These are phyloP conservation scores for Lepidotrigona ventralis DNA, from an alignment of 1,140 invertebrate genomes.

Conservation along the genomic window DNA sequence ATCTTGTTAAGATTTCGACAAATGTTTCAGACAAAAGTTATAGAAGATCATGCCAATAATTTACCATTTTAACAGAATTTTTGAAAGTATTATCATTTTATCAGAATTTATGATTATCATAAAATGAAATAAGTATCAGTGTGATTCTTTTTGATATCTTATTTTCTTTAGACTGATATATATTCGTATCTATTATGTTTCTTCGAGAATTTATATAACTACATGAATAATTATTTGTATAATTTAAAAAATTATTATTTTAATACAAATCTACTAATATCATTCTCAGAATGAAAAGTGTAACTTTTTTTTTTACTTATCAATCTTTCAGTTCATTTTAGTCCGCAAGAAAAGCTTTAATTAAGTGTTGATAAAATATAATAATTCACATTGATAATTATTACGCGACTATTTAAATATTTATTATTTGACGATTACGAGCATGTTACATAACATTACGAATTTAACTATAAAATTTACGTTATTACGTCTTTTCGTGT, in stretches of 20 bases:
- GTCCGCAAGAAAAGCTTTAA: neutral
- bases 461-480: neutral
- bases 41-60: neutral
- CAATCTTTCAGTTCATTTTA: neutral
- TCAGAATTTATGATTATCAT: neutral
- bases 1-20: neutral
- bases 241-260: neutral
- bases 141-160: neutral
- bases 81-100: neutral
- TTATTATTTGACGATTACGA: neutral
- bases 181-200: neutral
- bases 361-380: neutral
- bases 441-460: neutral
- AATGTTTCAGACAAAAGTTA: neutral
- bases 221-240: neutral
- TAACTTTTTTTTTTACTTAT: neutral
- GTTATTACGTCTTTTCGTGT: slow-evolving; percentile 2
- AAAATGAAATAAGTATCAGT: neutral
- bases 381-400: neutral
- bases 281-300: neutral
- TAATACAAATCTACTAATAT: neutral
- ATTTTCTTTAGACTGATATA: neutral
- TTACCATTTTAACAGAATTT: neutral
- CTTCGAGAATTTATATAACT: neutral
- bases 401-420: neutral